Evolutionary conservation across 2,888 invertebrate species (phyloP), one percentile per base, ranked within the genome.

Genomic region (Brachyptera putata): DNA sequence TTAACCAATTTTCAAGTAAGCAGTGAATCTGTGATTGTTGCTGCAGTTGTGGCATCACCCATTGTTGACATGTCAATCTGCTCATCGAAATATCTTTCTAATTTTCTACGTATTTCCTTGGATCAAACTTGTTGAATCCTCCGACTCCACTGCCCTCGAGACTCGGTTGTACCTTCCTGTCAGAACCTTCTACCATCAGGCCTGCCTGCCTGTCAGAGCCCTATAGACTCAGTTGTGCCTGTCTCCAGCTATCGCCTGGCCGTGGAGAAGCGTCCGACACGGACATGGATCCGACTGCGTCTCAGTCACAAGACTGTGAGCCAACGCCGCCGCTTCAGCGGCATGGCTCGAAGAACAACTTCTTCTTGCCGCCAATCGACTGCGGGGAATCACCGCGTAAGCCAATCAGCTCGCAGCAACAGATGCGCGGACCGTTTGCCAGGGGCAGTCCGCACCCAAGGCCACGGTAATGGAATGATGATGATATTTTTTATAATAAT

Each of bases 291-390:
- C 90, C 91, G n/a, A 88, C 87, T 26, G 92, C 91, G 53, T 91
- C 91, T 55, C 93, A 93, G 77, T 91, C 91, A 56, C 89, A 91
- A 69, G 94, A 94, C 80, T 94, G 93, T 77, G 93, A 94, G 76
- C 92, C 94, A 7, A 93, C 94, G 67, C 94, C 93, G 50, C 68
- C 68, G 21, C 76, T 90, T 66, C 91, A 91, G 76, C 82, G 93
- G 68, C 87, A 88, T 70, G 91, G 91, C 69, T 92, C 92, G 61
- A 88, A 87, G 69, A 88, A 85, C 69, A 93, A 92, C 77, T 87
- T 94, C 78, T 93, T 92, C 80, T 83, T 89, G 73, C 89, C 90
- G 62, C 84, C 87, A 62, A 77, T 81, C 68, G 79, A 78, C 69
- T 65, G 66, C 39, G 78, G 78, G 43, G 80, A 80, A 65, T 80